Base-by-base conservation (phyloP, 2,888 invertebrate species). In the Cyrtodaria siliqua region DNA sequence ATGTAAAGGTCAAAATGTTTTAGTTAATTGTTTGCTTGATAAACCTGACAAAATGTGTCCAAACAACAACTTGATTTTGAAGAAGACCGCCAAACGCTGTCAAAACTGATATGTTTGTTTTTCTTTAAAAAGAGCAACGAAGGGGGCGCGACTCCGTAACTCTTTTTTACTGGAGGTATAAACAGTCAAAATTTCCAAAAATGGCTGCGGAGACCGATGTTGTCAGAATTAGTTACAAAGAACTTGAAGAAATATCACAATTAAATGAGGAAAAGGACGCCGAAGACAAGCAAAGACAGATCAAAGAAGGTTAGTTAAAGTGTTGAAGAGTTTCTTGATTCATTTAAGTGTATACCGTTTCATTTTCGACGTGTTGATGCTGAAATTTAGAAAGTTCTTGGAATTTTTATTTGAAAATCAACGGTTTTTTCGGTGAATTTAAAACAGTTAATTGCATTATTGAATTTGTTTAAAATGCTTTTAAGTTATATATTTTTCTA, bases 211-310 rank as follows among this genome's bases (percentile, higher is more conserved):
- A 77, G 56, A 57, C 71, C 76, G 86, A 86, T 66, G 80, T 83
- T 73, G 86, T 86, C 20, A 75, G 82, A 77, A 83, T 86, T 60
- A 79, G 85, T 56, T 87, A 79, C 71, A 77, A 82, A 69, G 86
- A 88, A 81, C 60, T 87, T 27, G 85, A 86, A 77, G 75, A 83
- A 59, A 83, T 82, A 47, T 83, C 80, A 9, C 69, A 71, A 56
- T 62, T 67, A 63, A 83, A 79, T 38, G 70, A 68, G 26, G 79
- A 82, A 75, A 79, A 63, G 57, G 61, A 72, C 33, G 49, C 52
- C 27, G 57, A 71, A 42, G 73, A 70, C n/a, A 50, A 70, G 49
- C 55, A 56, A 27, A 33, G 18, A 24, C 27, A 49, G 50, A n/a
- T 55, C 2, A 38, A 63, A 55, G 61, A 62, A 55, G 70, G 70